Base-by-base conservation (phyloP, 1,140 invertebrate genomes). In the Propsilocerus akamusi region DNA sequence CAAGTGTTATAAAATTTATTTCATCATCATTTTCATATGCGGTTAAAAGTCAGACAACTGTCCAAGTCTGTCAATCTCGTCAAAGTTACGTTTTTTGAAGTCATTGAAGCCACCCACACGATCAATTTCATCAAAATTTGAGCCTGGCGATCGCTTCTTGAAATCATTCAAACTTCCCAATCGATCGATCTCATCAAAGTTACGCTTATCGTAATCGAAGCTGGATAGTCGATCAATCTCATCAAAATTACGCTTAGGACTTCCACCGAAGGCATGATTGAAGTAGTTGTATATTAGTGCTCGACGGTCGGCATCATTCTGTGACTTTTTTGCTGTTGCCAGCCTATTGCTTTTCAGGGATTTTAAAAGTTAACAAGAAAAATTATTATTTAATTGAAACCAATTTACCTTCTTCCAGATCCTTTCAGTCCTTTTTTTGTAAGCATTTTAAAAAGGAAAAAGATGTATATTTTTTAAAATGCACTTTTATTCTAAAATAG, bases 141-240 rank as follows among this genome's bases (percentile, higher is more conserved):
- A n/a, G n/a, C n/a, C n/a, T n/a, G n/a, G n/a, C n/a, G n/a, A n/a
- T n/a, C 34, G 17, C 17, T 41, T 41, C 3, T 41, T 20, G 22
- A 41, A 41, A 20, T 41, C 34, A 20, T 7, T 17, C n/a, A n/a
- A n/a, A n/a, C n/a, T n/a, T n/a, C n/a, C n/a, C 5, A 41, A 20
- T n/a, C 34, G 34, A 41, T 41, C 34, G 11, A 41, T 41, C 17
- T 41, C 34, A 41, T 41, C 34, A 41, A 41, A 41, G 17, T 41
- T 41, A 8, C 34, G 34, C 17, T 41, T 41, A n/a, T n/a, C n/a
- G n/a, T n/a, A n/a, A n/a, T n/a, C n/a, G n/a, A n/a, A n/a, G n/a
- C n/a, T 5, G 34, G 34, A 17, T 17, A 8, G 12, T 41, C 34
- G 14, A 41, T 41, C 34, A 20, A 41, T 41, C 17, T 41, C 34